Percentiles rank a stretch among this genome's conserved stretches.
phyloP scores from a whole-genome alignment of 2,113 vertebrate genomes.

The Pleuronectes platessa region DNA sequence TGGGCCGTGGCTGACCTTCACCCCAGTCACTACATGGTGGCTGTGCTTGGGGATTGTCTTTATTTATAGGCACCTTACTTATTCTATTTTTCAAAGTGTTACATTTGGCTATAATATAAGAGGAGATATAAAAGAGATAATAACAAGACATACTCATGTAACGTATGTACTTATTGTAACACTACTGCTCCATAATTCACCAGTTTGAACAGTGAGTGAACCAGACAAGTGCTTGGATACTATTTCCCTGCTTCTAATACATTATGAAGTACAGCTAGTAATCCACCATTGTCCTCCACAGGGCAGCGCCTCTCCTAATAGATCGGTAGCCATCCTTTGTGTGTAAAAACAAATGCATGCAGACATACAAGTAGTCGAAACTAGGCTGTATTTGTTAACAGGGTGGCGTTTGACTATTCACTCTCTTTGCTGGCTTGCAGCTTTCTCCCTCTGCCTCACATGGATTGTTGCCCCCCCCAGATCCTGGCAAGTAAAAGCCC shows the following conservation, averaged over 20 bases:
- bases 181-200: background rate
- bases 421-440: slow-evolving; percentile 64
- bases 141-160: no score
- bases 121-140: background rate
- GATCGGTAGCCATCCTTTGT: slow-evolving; percentile 44
- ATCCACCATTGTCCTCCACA: slow-evolving; percentile 38
- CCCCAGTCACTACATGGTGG: slow-evolving; percentile 19
- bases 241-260: slow-evolving; percentile 53
- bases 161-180: background rate
- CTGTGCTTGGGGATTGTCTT: background rate
- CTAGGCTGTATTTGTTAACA: slow-evolving; percentile 81
- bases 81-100: background rate
- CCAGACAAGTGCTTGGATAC: slow-evolving; percentile 12
- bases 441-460: slow-evolving; percentile 84
- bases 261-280: slow-evolving; percentile 66
- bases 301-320: slow-evolving; percentile 39
- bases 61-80: background rate
- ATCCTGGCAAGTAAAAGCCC: slow-evolving; percentile 87
- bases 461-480: slow-evolving; percentile 82
- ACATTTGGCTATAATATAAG: no score
- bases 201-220: slow-evolving; percentile 14
- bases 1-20: slow-evolving; percentile 53
- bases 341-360: slow-evolving; percentile 76
- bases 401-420: slow-evolving; percentile 71
- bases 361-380: slow-evolving; percentile 69